Base-by-base conservation (phyloP, 1,140 invertebrate species). In the Neodiprion lecontei region DNA sequence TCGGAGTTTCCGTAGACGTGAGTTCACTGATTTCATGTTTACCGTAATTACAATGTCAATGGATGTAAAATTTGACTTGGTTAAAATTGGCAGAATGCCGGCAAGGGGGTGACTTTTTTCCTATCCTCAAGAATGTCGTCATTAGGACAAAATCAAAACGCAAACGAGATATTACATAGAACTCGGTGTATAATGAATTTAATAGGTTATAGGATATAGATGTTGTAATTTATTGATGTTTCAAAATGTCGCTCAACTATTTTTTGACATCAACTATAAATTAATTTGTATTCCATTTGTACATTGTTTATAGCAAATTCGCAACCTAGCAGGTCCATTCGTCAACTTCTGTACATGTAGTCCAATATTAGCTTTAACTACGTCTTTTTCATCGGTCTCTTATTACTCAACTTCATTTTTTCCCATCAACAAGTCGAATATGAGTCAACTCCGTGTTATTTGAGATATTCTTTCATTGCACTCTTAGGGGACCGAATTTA, bases 1-100 rank as follows among this genome's bases (percentile, higher is more conserved):
- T 88, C 1, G 92, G 92, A 21, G 90, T 93, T 61, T 88, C 90
- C 66, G 89, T 93, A 61, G 90, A 91, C 81, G 91, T 91, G 78
- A 81, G 83, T 82, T 74, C 48, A 40, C 67, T 50, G 28, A 40
- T 40, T 40, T 40, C 5, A 40, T 40, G 17, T 21, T 21, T 0
- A 21, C 17, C 17, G 17, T 21, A 0, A 21, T 21, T 21, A 21
- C 17, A 21, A 21, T 21, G 0, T 21, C 17, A 21, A 21, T 21
- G 17, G 17, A 21, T 21, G 28, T 3, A 40, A 40, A 40, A 40
- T 40, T 40, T 40, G 5, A 40, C 28, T 40, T 40, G 28, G 28
- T 40, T 40, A 40, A 5, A 40, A 40, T 40, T 40, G 28, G 5
- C 28, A 40, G 5, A 40, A 40, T 0, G 28, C 5, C 28, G 28